Evolutionary conservation across 37 sponge, comb jelly and placozoan species (phyloP), one percentile per base, ranked within the genome.

Genomic region (Axinella damicornis): DNA sequence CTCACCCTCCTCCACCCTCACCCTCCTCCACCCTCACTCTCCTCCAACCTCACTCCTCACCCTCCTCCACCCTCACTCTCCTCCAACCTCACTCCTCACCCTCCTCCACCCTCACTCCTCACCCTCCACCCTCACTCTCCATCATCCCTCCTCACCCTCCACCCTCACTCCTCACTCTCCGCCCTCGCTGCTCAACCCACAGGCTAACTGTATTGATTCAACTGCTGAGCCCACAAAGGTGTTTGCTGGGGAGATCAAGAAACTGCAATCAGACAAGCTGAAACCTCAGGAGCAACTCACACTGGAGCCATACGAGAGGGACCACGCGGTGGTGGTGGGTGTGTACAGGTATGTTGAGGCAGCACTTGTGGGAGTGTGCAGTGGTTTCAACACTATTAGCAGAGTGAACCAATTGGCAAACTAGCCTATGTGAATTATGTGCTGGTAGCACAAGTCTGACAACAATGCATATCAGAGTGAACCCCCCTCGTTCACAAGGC

Each of bases 321-420:
- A 96, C 77, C 99, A 98, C 74, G 99, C 99, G 24, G 99, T 98
- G 4, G 99, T 98, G 38, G 97, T 98, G 32, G 99, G 99, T 13
- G 83, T 88, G 25, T 98, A 92, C 89, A 84, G 99, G 90, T 90
- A 34, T 2, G 79, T 77, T n/a, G n/a, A n/a, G n/a, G n/a, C n/a
- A n/a, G n/a, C n/a, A n/a, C n/a, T n/a, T n/a, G n/a, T n/a, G n/a
- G n/a, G n/a, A n/a, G n/a, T n/a, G n/a, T n/a, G n/a, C n/a, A n/a
- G n/a, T n/a, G n/a, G n/a, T n/a, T n/a, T n/a, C n/a, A n/a, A n/a
- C n/a, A n/a, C n/a, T n/a, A n/a, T n/a, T n/a, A n/a, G n/a, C n/a
- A n/a, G n/a, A n/a, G n/a, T n/a, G n/a, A n/a, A n/a, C n/a, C n/a
- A n/a, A n/a, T n/a, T n/a, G n/a, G n/a, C n/a, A n/a, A n/a, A n/a